Evolutionary conservation across 2,113 vertebrate species (phyloP), one percentile per base, ranked within the genome.

Genomic region (Pycnonotus jocosus): DNA sequence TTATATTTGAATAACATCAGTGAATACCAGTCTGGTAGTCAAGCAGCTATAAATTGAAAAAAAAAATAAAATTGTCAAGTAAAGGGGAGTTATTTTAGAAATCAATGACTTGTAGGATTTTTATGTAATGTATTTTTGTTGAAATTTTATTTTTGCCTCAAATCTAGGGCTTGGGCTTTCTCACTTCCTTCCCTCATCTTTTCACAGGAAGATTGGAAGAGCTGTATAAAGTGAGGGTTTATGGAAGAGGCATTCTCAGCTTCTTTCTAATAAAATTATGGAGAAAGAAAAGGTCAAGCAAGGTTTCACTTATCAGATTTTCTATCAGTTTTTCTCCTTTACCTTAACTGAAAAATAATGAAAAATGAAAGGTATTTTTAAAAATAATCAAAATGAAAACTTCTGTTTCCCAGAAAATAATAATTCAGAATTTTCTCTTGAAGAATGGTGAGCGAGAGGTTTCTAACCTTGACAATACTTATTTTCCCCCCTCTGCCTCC

Each of bases 151-250:
- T 95, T 96, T 90, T 93, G 74, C 42, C 31, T 96, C 45, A 90
- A 88, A 94, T 88, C 85, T 90, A 82, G 92, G 95, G 33, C 93
- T 94, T 72, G 65, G 0, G 23, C 85, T 91, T 95, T 97, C 91
- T 95, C 91, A 96, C 92, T 93, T 90, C 76, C 68, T 90, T 51
- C 80, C 57, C 78, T 86, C 48, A 51, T 89, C 58, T 70, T 87
- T 71, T 91, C 70, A 68, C 78, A 80, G 66, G 50, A 93, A 78
- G 93, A 81, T 23, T 71, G 70, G 61, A 92, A 87, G 72, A 91
- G 77, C 61, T 92, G 58, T 84, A 81, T 58, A 56, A 92, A 94
- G 22, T 58, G 57, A 71, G 23, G 35, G 23, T 37, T 88, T 94
- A 45, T 77, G 84, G 81, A 92, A 79, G 92, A 85, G 79, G 85